Base-by-base conservation (phyloP, 2,113 vertebrate species). In the Romanogobio albipinnatus region DNA sequence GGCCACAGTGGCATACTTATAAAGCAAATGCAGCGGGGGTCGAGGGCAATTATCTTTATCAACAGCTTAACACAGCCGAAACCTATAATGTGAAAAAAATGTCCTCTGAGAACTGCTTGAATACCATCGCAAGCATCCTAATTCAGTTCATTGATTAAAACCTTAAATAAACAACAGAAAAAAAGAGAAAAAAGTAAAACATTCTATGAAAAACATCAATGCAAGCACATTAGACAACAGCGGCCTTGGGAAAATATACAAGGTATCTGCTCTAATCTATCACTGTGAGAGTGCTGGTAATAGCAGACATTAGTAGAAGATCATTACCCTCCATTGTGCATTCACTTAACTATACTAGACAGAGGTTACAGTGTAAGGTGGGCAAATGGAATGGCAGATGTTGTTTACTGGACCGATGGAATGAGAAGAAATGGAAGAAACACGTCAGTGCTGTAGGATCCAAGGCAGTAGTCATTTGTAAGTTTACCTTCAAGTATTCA, bases 251-350 rank as follows among this genome's bases (percentile, higher is more conserved):
- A 86, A 86, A 86, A 86, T 84, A 77, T 88, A 83, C 64, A 82
- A 86, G 64, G 73, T 84, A 86, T 84, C 85, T 86, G 36, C 53
- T 85, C 80, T 84, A 86, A 89, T 89, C 86, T 86, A 89, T 89
- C 88, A 89, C 58, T 59, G 84, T 76, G 79, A 87, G 86, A 74
- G 82, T 86, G 82, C 76, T 82, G 82, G 82, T 89, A 89, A 89
- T 89, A 89, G 88, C 86, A 86, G 74, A 87, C 86, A 87, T 89
- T 89, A 87, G 86, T 89, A 87, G 84, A 82, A 89, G 88, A 86
- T 87, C 88, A 89, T 89, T 89, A 87, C 88, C 86, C 86, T 86
- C 86, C 86, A 78, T 89, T 87, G 88, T 87, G 86, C 85, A 89
- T 89, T 84, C 86, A 87, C 86, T 89, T 89, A 87, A 89, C 86